Base-by-base conservation (phyloP, 2,888 invertebrate genomes). In the Labia minor region DNA sequence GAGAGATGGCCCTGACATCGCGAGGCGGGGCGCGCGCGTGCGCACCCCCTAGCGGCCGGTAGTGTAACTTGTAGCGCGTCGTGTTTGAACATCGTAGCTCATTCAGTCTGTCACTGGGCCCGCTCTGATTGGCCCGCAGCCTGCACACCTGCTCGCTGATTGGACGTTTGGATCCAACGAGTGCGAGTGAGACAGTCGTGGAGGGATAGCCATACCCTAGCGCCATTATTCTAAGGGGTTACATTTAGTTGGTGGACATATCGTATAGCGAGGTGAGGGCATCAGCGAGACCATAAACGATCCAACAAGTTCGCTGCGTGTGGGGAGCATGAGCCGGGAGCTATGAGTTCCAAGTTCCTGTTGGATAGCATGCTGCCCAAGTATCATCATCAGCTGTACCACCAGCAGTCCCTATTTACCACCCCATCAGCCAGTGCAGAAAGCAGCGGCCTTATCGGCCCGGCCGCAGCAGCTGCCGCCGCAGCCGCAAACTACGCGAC, bases 311-410 rank as follows among this genome's bases (percentile, higher is more conserved):
- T 49, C 63, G 64, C 20, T 21, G 37, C 64, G 66, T 63, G 21
- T 61, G 20, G 63, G 37, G 63, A 62, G 33, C 26, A 66, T 63
- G 63, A 68, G 66, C 37, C 61, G 71, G 71, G 70, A 79, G 88
- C 87, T 86, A 94, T 94, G 93, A 91, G 88, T 87, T 92, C 92
- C 86, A 94, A 93, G 88, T 94, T 93, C 86, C 91, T 92, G 86
- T 90, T 94, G 84, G 93, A 94, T 90, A 92, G 92, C 85, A 93
- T 94, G 92, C 90, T 94, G 83, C 93, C 93, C 77, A 94, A 94
- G 86, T 94, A 94, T 84, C 91, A 85, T 83, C 75, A 76, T 78
- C 84, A 83, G 80, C 82, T 82, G 80, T 87, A 88, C 79, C 86
- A 82, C 75, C 82, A 86, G 78, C 81, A 83, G 78, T 82, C 83